Evolutionary conservation across 2,113 vertebrate genomes (phyloP).

Genomic region (Pelmatolapia mariae): DNA sequence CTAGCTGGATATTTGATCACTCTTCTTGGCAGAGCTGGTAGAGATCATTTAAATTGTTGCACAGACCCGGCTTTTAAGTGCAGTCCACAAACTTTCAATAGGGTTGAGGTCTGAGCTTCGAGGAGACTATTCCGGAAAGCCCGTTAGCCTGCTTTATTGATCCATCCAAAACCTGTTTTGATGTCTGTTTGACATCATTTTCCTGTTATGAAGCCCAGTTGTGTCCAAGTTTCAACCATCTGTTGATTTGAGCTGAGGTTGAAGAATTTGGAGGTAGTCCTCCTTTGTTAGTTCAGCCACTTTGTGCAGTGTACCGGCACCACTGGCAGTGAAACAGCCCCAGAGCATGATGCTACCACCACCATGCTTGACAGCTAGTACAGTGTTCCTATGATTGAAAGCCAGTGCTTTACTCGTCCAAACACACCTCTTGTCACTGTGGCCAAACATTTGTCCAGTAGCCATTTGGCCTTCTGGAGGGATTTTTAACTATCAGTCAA

Average conservation of each 20-base stretch:
- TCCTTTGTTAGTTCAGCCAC: background rate
- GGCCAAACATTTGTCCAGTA: background rate
- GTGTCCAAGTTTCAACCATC: background rate
- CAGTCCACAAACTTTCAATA: background rate
- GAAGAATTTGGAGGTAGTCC: background rate
- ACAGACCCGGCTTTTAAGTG: fast-evolving
- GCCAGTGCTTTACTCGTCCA: background rate
- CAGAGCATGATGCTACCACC: background rate
- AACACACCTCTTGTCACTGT: background rate
- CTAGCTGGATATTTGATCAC: background rate
- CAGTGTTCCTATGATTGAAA: background rate
- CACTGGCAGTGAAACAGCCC: background rate
- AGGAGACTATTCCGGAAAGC: background rate
- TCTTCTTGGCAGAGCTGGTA: background rate
- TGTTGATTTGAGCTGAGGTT: background rate
- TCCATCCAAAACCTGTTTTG: background rate
- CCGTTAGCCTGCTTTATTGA: fast-evolving
- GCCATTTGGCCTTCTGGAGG: background rate
- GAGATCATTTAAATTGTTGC: background rate
- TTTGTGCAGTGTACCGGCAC: background rate
- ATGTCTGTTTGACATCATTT: background rate
- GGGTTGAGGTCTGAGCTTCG: background rate
- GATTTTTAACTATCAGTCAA: background rate
- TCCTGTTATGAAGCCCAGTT: background rate
- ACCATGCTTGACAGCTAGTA: background rate